Evolutionary conservation across 2,888 invertebrate genomes (phyloP).

Genomic region (Cephus nigrinus): DNA sequence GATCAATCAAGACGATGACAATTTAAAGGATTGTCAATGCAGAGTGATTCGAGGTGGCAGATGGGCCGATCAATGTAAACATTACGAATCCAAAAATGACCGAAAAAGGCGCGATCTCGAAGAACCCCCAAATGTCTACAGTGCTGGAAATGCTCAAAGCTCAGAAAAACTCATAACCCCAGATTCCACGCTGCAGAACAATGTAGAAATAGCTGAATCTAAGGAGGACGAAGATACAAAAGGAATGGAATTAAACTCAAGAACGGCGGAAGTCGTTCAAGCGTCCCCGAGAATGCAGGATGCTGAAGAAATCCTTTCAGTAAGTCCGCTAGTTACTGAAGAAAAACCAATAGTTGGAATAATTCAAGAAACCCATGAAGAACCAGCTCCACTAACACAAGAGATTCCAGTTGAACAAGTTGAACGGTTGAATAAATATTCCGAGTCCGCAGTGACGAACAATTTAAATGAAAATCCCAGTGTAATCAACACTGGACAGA

Average conservation of each 20-base stretch:
- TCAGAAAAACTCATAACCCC: not conserved
- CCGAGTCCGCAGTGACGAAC: not conserved
- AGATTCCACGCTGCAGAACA: not conserved
- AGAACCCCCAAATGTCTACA: constrained; percentile 1
- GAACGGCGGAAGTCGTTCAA: not conserved
- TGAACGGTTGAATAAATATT: not conserved
- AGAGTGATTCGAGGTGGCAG: constrained; percentile 41
- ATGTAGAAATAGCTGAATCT: not conserved
- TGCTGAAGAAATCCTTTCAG: not conserved
- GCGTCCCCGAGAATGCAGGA: not conserved
- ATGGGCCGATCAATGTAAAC: not conserved
- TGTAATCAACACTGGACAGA: not conserved
- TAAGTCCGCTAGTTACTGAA: not conserved
- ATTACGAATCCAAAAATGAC: constrained; percentile 6
- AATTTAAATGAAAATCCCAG: not conserved
- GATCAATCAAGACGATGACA: constrained; percentile 48
- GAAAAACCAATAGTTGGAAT: not conserved
- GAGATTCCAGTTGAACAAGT: not conserved
- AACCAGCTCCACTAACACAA: not conserved
- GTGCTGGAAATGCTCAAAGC: not conserved
- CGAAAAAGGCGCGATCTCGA: not conserved
- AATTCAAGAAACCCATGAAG: not conserved
- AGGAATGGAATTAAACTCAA: not conserved
- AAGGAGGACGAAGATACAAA: not conserved
- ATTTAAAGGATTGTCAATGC: constrained; percentile 47